Evolutionary conservation across 2,797 vertebrate genomes (phyloP).

Genomic region (Poecilia velifera): DNA sequence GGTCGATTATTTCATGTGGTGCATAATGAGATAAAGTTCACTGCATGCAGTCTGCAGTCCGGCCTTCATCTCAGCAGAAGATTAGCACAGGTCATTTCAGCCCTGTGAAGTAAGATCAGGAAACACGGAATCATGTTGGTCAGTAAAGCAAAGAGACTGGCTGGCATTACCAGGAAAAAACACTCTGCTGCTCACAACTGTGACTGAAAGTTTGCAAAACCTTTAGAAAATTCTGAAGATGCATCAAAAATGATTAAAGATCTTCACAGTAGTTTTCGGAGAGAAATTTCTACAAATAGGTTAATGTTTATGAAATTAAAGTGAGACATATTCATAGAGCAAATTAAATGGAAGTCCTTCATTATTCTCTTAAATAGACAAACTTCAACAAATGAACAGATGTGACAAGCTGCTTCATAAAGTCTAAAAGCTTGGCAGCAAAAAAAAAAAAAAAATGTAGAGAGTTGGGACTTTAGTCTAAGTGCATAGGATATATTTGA

Average conservation of each 20-base stretch:
- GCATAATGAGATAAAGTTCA: conserved; percentile 72
- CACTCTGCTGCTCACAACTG: neutral
- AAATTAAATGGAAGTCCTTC: neutral
- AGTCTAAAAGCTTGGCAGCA: neutral
- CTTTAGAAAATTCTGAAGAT: neutral
- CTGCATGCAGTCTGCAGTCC: conserved; percentile 74
- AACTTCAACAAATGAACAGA: no score
- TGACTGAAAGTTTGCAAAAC: neutral
- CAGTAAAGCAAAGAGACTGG: conserved; percentile 9
- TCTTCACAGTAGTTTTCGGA: neutral
- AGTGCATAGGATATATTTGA: neutral
- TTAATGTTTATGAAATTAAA: neutral
- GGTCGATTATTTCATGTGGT: conserved; percentile 59
- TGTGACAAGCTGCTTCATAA: neutral
- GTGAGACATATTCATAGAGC: neutral
- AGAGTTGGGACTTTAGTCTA: neutral
- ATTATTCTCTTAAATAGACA: neutral
- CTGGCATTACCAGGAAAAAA: neutral
- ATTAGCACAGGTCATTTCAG: conserved; percentile 76
- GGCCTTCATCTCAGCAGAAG: conserved; percentile 69
- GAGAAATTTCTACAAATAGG: neutral
- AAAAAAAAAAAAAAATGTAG: neutral
- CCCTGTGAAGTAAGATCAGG: conserved; percentile 37
- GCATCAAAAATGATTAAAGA: neutral
- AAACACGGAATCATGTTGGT: conserved; percentile 10